Base-by-base conservation (phyloP, 2,888 invertebrate species). In the Drosophila histrio region DNA sequence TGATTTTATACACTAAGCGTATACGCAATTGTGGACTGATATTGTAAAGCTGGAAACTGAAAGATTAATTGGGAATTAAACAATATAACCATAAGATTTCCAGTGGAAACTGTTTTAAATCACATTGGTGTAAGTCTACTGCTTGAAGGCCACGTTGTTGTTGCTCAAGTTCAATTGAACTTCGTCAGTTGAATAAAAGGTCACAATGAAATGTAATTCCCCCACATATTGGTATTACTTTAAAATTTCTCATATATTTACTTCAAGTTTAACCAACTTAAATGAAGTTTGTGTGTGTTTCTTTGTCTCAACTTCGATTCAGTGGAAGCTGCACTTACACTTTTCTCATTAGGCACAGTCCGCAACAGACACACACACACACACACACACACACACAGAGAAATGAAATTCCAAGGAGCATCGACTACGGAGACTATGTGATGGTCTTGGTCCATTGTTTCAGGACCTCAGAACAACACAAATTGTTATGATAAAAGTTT, bases 401-500 rank as follows among this genome's bases (percentile, higher is more conserved):
- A 7, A 49, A 19, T 11, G 8, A 47, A 32, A 54, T 57, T 36
- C 57, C 21, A 32, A 41, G 41, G 21, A 58, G 30, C 32, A 21
- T 28, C 34, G 21, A 21, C 44, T 44, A 17, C 26, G 44, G n/a
- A 36, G 52, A 39, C 73, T 58, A 56, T 68, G 63, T 63, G 57
- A 57, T 32, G 38, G 62, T 47, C 68, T 72, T 72, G 54, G 36
- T 32, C 21, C 61, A 72, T 73, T 77, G 77, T 74, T 56, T 17
- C 36, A 21, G 50, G 57, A 38, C 61, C 58, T 59, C 70, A 84
- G 72, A 73, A 80, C 80, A 86, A 83, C 80, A 84, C 87, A 85
- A 85, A 85, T 84, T 85, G 87, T 85, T 84, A 87, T 84, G 85
- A 82, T 87, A 84, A 87, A 84, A 84, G 85, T 84, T 85, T 76